These are phyloP conservation scores for Pseudococcus viburni DNA, from an alignment of 2,888 invertebrate species.

Conservation along the genomic window DNA sequence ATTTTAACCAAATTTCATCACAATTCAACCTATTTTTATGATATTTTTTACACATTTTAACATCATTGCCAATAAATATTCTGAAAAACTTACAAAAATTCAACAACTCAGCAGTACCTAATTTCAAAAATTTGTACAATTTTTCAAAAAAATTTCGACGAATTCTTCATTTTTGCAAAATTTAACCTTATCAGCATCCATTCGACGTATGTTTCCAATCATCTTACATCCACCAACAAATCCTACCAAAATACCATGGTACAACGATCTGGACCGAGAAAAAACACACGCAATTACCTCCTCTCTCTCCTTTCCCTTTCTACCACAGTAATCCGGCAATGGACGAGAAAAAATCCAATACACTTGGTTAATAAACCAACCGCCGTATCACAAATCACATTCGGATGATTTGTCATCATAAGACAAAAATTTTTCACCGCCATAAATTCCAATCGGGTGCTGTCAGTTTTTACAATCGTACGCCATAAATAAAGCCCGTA, in stretches of 20 bases:
- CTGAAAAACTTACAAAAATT: too few species aligned
- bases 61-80: too few species aligned
- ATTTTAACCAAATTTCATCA: too few species aligned
- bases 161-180: too few species aligned
- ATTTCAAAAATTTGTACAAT: too few species aligned
- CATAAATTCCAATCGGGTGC: slow-evolving; percentile 19
- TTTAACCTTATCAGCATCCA: too few species aligned
- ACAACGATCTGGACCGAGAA: neutral
- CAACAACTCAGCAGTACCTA: too few species aligned
- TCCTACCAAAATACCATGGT: neutral
- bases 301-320: neutral
- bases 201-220: neutral
- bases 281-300: neutral
- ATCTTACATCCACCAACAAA: neutral
- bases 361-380: slow-evolving; percentile 16
- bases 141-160: too few species aligned
- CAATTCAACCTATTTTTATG: too few species aligned
- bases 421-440: slow-evolving; percentile 27
- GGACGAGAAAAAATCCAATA: slow-evolving; percentile 10
- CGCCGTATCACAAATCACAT: slow-evolving; percentile 17
- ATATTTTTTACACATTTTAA: too few species aligned
- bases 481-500: neutral
- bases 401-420: slow-evolving; percentile 45
- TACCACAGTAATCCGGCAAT: neutral
- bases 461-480: slow-evolving; percentile 34